These are phyloP conservation scores for Cydia fagiglandana DNA, from an alignment of 1,140 invertebrate species.

Conservation along the genomic window DNA sequence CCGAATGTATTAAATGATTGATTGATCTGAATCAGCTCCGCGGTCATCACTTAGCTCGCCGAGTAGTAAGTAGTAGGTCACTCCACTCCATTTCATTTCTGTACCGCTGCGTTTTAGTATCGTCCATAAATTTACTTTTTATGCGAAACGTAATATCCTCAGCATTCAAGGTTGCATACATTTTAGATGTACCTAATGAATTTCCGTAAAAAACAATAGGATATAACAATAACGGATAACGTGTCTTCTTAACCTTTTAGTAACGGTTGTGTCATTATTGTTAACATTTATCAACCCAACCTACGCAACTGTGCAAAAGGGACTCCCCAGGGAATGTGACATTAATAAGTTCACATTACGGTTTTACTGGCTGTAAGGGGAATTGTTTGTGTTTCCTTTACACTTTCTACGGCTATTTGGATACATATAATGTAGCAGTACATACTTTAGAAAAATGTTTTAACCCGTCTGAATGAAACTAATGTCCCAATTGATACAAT, in stretches of 20 bases:
- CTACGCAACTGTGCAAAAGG: not conserved
- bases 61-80: not conserved
- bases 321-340: not conserved
- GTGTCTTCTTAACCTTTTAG: not conserved
- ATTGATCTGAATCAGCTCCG: not conserved
- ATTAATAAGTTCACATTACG: not conserved
- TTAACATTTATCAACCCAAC: conserved; percentile 1
- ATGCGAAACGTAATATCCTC: not conserved
- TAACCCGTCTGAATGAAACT: too few species aligned
- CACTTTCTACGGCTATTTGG: too few species aligned
- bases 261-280: conserved; percentile 8
- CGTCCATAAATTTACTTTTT: not conserved
- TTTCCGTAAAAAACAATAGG: not conserved
- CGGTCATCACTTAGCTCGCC: not conserved
- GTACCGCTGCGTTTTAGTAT: not conserved
- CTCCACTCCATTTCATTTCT: not conserved
- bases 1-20: not conserved
- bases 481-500: too few species aligned
- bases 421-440: too few species aligned
- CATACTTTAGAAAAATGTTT: too few species aligned
- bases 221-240: not conserved
- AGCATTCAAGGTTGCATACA: not conserved
- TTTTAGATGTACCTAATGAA: not conserved
- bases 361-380: not conserved
- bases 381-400: too few species aligned